Percentiles rank a stretch among this genome's conserved stretches.
phyloP scores from a whole-genome alignment of 2,113 vertebrate species.

The Gambusia holbrooki region DNA sequence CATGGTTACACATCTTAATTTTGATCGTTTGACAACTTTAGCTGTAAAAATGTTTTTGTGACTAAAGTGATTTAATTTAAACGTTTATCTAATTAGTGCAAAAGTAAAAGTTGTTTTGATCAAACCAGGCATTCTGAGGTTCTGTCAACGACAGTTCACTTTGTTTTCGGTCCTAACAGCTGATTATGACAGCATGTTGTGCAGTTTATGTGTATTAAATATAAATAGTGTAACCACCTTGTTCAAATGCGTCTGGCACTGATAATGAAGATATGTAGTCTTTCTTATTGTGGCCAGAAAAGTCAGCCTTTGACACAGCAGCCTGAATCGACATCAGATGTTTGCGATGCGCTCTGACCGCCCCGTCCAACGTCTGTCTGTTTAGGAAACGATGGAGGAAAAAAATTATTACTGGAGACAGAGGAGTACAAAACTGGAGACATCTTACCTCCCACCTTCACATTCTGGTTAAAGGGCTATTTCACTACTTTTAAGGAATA shows the following conservation, averaged over 20 bases:
- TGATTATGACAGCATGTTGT: too few relatives aligned
- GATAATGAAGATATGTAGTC: background rate
- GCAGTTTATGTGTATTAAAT: too few relatives aligned
- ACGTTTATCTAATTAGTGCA: background rate
- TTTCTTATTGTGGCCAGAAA: background rate
- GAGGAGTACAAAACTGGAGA: background rate
- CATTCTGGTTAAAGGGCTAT: too few relatives aligned
- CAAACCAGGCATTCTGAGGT: too few relatives aligned
- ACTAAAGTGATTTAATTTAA: background rate
- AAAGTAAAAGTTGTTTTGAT: too few relatives aligned
- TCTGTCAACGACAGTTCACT: too few relatives aligned
- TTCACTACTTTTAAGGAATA: too few relatives aligned
- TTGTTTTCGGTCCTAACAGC: too few relatives aligned
- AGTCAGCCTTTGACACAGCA: constrained; percentile 50
- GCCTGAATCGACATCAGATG: constrained; percentile 70
- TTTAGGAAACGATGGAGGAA: background rate
- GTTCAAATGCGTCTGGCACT: constrained; percentile 59
- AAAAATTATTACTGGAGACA: background rate
- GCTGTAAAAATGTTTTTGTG: too few relatives aligned
- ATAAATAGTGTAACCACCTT: constrained; percentile 56
- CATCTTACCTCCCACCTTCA: too few relatives aligned
- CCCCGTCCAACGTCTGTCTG: constrained; percentile 75
- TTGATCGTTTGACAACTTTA: too few relatives aligned
- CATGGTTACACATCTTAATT: too few relatives aligned
- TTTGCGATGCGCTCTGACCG: constrained; percentile 74